Base-by-base conservation (phyloP, 1,140 invertebrate genomes). In the Palaemon carinicauda region DNA sequence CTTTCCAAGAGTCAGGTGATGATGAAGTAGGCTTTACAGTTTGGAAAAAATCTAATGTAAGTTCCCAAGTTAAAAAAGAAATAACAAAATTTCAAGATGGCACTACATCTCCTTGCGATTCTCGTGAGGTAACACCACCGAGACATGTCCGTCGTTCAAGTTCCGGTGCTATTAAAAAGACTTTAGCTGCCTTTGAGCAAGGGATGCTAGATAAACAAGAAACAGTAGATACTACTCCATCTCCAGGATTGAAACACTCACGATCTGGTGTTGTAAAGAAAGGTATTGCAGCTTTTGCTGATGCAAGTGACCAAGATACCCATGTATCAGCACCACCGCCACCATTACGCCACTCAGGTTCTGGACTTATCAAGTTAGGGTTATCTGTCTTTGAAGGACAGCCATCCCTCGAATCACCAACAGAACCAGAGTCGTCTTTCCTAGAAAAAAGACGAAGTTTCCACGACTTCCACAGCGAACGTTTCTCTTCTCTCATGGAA, bases 241-340 rank as follows among this genome's bases (percentile, higher is more conserved):
- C 74, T 15, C 78, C 56, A 1, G 77, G 80, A 4, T 77, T 82
- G n/a, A 51, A 81, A 53, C 89, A 80, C 24, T 89, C 84, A 10
- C 73, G 52, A 52, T 88, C 89, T 27, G 83, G 80, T 52, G 56
- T 88, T n/a, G 81, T 87, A 4, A 83, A 74, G 60, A 88, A 81
- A n/a, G 83, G 78, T 15, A 87, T 89, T 31, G 87, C 87, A 29
- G 87, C 87, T 31, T 87, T 88, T 31, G 56, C 65, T 0, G 88
- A 88, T 19, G 54, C 14, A 33, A 52, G 75, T 14, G 14, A 24
- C 14, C 52, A 78, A 14, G 56, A 52, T 21, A 29, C 56, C 17
- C 60, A 82, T 15, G 53, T 29, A 9, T 31, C 52, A 15, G 50
- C 53, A 29, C 52, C 83, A 10, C 56, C 73, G 50, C 82, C 80